These are phyloP conservation scores for Trogon melanurus DNA, from an alignment of 2,113 vertebrate species.

Conservation along the genomic window DNA sequence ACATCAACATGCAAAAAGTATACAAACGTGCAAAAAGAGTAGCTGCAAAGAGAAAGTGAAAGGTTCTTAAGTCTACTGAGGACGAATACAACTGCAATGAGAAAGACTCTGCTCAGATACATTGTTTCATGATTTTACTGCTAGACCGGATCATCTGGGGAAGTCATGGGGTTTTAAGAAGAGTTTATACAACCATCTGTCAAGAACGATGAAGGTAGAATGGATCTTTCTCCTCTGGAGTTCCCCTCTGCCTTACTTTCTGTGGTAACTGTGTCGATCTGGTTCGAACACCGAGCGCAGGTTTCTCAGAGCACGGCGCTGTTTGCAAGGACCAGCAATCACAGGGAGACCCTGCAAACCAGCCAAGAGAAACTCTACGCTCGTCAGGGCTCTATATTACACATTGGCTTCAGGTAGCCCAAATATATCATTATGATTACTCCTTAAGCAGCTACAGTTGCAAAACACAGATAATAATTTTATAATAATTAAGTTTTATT, in stretches of 20 bases:
- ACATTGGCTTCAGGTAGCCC: background rate
- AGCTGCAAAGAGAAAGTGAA: background rate
- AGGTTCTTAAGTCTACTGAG: fast-evolving
- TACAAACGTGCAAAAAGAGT: background rate
- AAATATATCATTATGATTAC: background rate
- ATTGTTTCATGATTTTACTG: background rate
- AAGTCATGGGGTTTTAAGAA: background rate
- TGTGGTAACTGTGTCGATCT: background rate
- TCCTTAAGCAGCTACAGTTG: background rate
- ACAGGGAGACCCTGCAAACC: background rate
- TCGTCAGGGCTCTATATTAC: background rate
- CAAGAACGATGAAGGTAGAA: background rate
- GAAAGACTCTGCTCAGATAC: background rate
- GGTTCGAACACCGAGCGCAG: fast-evolving
- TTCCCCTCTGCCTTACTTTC: background rate
- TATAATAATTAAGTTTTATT: background rate
- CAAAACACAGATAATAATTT: background rate
- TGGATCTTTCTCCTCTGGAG: background rate
- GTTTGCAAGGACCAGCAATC: background rate
- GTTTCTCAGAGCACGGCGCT: background rate
- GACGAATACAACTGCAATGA: background rate
- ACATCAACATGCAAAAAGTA: background rate
- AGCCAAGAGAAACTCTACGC: background rate
- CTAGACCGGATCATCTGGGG: background rate
- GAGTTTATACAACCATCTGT: background rate